Base-by-base conservation (phyloP, 2,888 invertebrate species). In the Trissoscelio sp. region DNA sequence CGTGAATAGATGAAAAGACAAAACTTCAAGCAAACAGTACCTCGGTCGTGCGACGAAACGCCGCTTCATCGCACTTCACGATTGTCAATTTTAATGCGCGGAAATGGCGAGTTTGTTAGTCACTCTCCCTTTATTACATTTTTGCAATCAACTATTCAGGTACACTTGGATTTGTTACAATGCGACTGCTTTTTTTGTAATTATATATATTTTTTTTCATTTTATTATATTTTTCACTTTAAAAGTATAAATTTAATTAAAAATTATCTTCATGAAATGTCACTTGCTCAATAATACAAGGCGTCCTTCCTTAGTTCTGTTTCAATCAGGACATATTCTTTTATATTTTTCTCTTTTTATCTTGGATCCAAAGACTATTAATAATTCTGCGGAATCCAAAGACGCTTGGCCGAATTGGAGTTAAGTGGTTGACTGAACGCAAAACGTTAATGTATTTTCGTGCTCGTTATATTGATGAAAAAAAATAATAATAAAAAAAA, bases 381-480 rank as follows among this genome's bases (percentile, higher is more conserved):
- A 48, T 75, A 73, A 73, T 55, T 79, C 67, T 79, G 79, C 53
- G 79, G 73, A 60, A 67, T 79, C 67, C 66, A 79, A 79, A 72
- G 79, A 79, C 31, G 74, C 79, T 74, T 60, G 72, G 66, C 60
- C 66, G 78, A 66, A 79, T 72, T 66, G 67, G 66, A 73, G 74
- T 64, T 80, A 74, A 70, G 74, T 70, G 58, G 62, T 75, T 80
- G 74, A 79, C 67, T 79, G 79, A 73, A 79, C 67, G 53, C 57
- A 73, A 67, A 73, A 58, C 44, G 73, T 72, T 72, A 48, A 37
- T 55, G 79, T 73, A 73, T 67, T 73, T 79, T 79, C 78, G 57
- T 70, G 78, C 53, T 78, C 73, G 79, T 79, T 73, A 72, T 62
- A 79, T 70, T 31, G 60, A 70, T 73, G 42, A 69, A 55, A 78